Evolutionary conservation across 1,140 invertebrate species (phyloP).

Genomic region (Eufriesea mexicana): DNA sequence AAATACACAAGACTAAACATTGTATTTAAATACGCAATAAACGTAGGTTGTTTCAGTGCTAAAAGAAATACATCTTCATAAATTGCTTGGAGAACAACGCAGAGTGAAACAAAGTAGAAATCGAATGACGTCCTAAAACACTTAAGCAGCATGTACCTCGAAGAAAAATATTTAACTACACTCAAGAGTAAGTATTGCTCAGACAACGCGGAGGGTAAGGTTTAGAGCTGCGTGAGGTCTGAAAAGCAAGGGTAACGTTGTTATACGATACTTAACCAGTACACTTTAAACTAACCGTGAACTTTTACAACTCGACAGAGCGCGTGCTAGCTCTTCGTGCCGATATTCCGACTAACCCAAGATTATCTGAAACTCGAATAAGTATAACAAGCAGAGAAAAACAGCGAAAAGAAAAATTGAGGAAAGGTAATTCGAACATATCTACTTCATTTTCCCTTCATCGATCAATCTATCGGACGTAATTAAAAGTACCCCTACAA

Average conservation of each 20-base stretch:
- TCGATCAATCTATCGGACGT: background rate
- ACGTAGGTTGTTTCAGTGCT: too few relatives aligned
- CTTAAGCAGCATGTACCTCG: background rate
- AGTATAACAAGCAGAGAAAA: background rate
- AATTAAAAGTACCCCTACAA: too few relatives aligned
- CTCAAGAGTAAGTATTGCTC: background rate
- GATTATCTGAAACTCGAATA: background rate
- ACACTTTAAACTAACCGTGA: background rate
- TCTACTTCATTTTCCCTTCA: background rate
- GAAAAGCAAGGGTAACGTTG: background rate
- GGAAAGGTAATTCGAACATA: background rate
- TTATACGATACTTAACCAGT: background rate
- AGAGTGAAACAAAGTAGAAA: background rate
- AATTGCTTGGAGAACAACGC: too few relatives aligned
- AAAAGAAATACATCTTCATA: too few relatives aligned
- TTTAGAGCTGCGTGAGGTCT: background rate
- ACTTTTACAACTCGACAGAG: constrained; percentile 8
- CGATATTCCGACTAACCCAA: constrained; percentile 15
- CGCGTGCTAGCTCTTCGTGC: background rate
- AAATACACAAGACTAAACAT: too few relatives aligned
- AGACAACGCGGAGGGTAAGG: background rate
- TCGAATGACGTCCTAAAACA: background rate
- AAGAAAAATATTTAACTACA: background rate
- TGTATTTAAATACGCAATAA: too few relatives aligned
- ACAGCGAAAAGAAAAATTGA: background rate